Percentiles rank a stretch among this genome's conserved stretches.
These are phyloP conservation scores for Hoplodrina blanda DNA, from an alignment of 2,888 invertebrate species.

Conservation along the genomic window DNA sequence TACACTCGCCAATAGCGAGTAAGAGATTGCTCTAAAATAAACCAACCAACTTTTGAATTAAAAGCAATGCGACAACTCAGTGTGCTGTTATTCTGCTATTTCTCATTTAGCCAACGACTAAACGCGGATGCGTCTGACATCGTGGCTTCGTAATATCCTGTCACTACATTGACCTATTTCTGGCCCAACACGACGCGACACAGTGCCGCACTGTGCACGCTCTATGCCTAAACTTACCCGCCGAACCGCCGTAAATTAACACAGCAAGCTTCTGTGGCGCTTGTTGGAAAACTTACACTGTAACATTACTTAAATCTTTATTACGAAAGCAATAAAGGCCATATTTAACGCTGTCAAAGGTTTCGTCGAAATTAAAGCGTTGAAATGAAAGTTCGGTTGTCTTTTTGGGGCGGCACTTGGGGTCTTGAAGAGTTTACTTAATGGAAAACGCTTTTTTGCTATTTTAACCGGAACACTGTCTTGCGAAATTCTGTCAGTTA, in stretches of 20 bases:
- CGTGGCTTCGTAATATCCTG: conserved; percentile 89
- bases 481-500: conserved; percentile 45
- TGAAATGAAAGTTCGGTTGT: conserved; percentile 82
- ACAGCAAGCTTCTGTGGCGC: conserved; percentile 61
- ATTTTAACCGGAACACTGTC: conserved; percentile 59
- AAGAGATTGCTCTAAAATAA: conserved; percentile 58
- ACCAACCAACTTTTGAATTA: conserved; percentile 60
- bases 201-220: conserved; percentile 66
- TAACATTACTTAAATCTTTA: conserved; percentile 81
- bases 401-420: conserved; percentile 75
- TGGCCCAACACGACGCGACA: conserved; percentile 67
- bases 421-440: conserved; percentile 77
- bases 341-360: conserved; percentile 85
- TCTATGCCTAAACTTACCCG: conserved; percentile 59
- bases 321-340: conserved; percentile 87
- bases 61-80: conserved; percentile 59
- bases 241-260: conserved; percentile 61
- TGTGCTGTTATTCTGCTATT: conserved; percentile 78
- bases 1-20: conserved; percentile 46
- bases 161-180: conserved; percentile 81
- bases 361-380: conserved; percentile 82
- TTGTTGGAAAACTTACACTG: conserved; percentile 69
- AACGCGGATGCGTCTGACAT: conserved; percentile 84
- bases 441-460: conserved; percentile 67
- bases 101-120: conserved; percentile 84